Conservation (phyloP, 2,888 invertebrate genomes). For the Zonitis immaculata region DNA sequence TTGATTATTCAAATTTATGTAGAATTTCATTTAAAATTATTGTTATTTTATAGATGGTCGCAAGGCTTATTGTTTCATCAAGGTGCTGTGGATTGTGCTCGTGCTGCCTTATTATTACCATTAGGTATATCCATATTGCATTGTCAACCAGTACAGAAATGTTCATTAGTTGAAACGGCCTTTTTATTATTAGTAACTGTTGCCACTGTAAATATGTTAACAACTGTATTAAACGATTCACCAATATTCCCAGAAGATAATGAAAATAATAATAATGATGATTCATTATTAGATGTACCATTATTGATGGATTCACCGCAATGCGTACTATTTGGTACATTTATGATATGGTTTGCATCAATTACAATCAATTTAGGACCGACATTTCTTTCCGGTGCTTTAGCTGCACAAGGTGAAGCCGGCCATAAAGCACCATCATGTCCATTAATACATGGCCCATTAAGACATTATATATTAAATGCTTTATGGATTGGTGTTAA, state of each 20-base stretch:
- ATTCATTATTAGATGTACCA: constrained; percentile 52
- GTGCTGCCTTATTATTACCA: constrained; percentile 74
- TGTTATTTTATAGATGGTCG: constrained; percentile 64
- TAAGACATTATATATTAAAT: constrained; percentile 85
- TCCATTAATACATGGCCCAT: constrained; percentile 80
- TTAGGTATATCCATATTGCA: constrained; percentile 74
- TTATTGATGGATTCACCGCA: constrained; percentile 81
- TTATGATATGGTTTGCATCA: constrained; percentile 92
- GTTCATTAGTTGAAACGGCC: constrained; percentile 81
- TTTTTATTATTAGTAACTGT: constrained; percentile 84
- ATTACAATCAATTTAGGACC: constrained; percentile 88
- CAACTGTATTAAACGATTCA: constrained; percentile 79
- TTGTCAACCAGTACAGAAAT: constrained; percentile 81
- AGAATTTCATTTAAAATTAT: too few relatives aligned
- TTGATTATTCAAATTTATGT: too few relatives aligned
- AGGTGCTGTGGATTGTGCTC: constrained; percentile 76
- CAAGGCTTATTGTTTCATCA: constrained; percentile 82
- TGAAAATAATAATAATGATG: too few relatives aligned
- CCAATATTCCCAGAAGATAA: constrained; percentile 80
- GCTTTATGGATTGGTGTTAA: constrained; percentile 87
- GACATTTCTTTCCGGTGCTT: constrained; percentile 77
- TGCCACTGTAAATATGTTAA: constrained; percentile 86
- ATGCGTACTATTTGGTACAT: constrained; percentile 86
- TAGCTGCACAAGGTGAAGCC: constrained; percentile 74
- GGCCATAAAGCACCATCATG: constrained; percentile 77